phyloP scores from a whole-genome alignment of 2,113 vertebrate species.

The Apodemus speciosus region DNA sequence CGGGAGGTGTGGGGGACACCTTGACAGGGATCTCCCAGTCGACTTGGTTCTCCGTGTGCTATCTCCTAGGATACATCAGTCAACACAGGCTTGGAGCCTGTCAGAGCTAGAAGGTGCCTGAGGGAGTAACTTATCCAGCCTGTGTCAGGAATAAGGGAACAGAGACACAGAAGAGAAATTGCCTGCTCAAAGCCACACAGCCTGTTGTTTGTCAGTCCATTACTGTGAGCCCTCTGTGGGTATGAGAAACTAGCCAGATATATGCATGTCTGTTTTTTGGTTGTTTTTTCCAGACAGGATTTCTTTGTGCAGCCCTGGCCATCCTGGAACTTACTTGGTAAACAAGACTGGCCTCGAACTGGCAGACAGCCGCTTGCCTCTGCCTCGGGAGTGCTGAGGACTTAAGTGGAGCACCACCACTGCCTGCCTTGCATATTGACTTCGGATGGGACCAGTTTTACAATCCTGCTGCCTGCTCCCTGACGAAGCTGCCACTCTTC shows the following conservation, averaged over 20 bases:
- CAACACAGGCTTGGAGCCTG: slow-evolving; percentile 73
- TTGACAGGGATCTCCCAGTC: slow-evolving; percentile 70
- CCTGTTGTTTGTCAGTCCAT: not conserved
- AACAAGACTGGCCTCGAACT: not conserved
- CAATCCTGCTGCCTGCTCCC: not conserved
- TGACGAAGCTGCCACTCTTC: not conserved
- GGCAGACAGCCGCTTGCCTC: not conserved
- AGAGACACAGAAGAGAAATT: slow-evolving; percentile 43
- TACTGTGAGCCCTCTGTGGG: not conserved
- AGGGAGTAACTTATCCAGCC: slow-evolving; percentile 69
- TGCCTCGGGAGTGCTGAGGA: not conserved
- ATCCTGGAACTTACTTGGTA: not conserved
- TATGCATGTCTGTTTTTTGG: not conserved
- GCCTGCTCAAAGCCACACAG: slow-evolving; percentile 64
- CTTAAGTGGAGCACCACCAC: not conserved
- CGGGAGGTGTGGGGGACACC: slow-evolving; percentile 12
- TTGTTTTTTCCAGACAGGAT: not conserved
- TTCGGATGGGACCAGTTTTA: not conserved
- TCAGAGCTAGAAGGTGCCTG: slow-evolving; percentile 74
- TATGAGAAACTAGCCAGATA: not conserved
- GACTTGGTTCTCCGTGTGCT: slow-evolving; percentile 65
- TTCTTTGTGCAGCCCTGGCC: not conserved
- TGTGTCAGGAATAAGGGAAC: slow-evolving; percentile 28
- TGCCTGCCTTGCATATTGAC: not conserved
- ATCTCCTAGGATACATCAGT: slow-evolving; percentile 81